A percentile compares a stretch with the other conserved stretches of the same genome.
Conservation (phyloP, 2,113 vertebrate species). For the Mandrillus leucophaeus region DNA sequence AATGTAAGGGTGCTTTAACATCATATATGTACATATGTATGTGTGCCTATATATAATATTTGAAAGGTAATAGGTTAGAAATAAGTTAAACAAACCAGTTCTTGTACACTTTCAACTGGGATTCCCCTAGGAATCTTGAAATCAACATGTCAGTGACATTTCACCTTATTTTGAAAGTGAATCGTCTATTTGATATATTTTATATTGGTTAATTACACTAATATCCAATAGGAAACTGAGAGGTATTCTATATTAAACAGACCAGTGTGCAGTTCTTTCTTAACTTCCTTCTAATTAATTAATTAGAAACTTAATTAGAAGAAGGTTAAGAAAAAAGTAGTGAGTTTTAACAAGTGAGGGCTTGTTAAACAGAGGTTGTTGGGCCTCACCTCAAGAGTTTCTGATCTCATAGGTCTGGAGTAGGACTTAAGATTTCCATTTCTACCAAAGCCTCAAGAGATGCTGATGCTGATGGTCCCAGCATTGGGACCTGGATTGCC, state of each 20-base stretch:
- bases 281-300: background rate
- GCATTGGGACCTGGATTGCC: background rate
- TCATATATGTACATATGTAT: rapidly evolving
- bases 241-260: background rate
- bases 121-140: background rate
- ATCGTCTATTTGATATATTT: background rate
- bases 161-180: background rate
- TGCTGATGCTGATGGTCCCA: background rate
- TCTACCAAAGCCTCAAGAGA: background rate
- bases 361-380: background rate
- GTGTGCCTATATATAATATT: background rate
- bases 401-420: background rate
- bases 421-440: background rate
- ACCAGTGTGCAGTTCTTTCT: background rate
- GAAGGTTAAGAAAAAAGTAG: too few relatives aligned
- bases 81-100: background rate
- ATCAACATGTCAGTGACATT: background rate
- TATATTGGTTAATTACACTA: background rate
- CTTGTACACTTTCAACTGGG: background rate
- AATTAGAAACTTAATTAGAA: background rate
- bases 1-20: background rate
- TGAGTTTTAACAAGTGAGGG: background rate
- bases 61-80: background rate
- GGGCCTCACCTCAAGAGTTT: background rate
- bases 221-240: background rate